Evolutionary conservation across 35 echinoderm and acorn worm species (phyloP).

Genomic region (Chiridota heheva): DNA sequence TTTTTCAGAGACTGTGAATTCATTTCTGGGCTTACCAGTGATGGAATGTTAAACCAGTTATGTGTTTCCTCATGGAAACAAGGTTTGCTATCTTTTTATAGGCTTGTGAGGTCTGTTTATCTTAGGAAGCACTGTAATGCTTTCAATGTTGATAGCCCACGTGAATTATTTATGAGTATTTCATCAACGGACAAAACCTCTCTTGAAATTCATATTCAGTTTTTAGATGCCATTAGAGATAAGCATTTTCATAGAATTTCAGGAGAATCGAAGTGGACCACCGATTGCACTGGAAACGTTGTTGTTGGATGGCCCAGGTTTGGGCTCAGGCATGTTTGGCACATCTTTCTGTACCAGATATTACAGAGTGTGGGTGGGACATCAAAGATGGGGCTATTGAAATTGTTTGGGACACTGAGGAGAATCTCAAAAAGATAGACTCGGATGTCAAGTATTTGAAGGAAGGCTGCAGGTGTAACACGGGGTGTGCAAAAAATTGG

Average conservation of each 20-base stretch:
- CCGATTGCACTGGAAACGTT: constrained; percentile 38
- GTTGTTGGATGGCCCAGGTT: constrained; percentile 52
- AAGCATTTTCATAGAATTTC: constrained; percentile 15
- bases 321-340: constrained; percentile 28
- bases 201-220: constrained; percentile 26
- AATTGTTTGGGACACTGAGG: constrained; percentile 58
- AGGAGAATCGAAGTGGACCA: constrained; percentile 36
- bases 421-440: constrained; percentile 49
- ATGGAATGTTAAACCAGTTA: constrained; percentile 7
- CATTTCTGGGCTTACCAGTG: constrained; percentile 9
- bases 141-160: constrained; percentile 25
- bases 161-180: constrained; percentile 24
- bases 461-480: constrained; percentile 41
- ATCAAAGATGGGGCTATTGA: constrained; percentile 28
- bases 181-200: not conserved
- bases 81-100: constrained; percentile 40
- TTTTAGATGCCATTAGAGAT: constrained; percentile 36
- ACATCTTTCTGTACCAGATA: constrained; percentile 2
- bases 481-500: constrained; percentile 28
- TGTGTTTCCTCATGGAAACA: not conserved
- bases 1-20: constrained; percentile 41
- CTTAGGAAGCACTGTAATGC: constrained; percentile 44
- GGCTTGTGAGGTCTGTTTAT: constrained; percentile 43
- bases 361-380: constrained; percentile 28
- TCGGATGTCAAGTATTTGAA: constrained; percentile 11